Percentiles rank a stretch among this genome's conserved stretches.
phyloP scores from a whole-genome alignment of 2,888 invertebrate species.

The Ormia ochracea region DNA sequence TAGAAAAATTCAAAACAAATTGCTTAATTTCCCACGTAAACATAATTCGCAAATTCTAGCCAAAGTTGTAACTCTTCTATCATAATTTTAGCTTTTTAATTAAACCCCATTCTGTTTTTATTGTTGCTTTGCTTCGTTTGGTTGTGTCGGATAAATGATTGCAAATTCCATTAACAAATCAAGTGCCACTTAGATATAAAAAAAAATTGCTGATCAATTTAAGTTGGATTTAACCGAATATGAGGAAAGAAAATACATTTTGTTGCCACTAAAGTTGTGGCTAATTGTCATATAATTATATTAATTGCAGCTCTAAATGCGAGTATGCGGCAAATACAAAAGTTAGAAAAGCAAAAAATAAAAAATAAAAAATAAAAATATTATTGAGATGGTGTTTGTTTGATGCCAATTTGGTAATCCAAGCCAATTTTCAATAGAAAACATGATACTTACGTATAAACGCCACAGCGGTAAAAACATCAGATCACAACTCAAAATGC shows the following conservation, averaged over 20 bases:
- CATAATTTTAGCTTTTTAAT: constrained; percentile 47
- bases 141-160: not conserved
- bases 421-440: too few species aligned
- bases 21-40: constrained; percentile 59
- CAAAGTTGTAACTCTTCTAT: constrained; percentile 36
- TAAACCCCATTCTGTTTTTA: constrained; percentile 9
- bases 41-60: not conserved
- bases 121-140: not conserved
- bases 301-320: constrained; percentile 60
- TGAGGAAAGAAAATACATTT: constrained; percentile 17
- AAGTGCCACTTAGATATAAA: not conserved
- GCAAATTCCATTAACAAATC: constrained; percentile 19
- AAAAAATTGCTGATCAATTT: constrained; percentile 39
- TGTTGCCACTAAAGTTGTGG: constrained; percentile 25
- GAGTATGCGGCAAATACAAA: not conserved
- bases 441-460: too few species aligned
- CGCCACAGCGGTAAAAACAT: too few species aligned
- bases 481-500: too few species aligned
- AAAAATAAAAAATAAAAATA: not conserved
- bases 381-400: constrained; percentile 32
- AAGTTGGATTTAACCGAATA: constrained; percentile 14
- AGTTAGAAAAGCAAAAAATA: not conserved
- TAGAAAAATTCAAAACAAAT: constrained; percentile 48
- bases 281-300: constrained; percentile 65
- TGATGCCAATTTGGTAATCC: constrained; percentile 43